Conservation (phyloP, 2,113 vertebrate species). For the Clarias batrachus region DNA sequence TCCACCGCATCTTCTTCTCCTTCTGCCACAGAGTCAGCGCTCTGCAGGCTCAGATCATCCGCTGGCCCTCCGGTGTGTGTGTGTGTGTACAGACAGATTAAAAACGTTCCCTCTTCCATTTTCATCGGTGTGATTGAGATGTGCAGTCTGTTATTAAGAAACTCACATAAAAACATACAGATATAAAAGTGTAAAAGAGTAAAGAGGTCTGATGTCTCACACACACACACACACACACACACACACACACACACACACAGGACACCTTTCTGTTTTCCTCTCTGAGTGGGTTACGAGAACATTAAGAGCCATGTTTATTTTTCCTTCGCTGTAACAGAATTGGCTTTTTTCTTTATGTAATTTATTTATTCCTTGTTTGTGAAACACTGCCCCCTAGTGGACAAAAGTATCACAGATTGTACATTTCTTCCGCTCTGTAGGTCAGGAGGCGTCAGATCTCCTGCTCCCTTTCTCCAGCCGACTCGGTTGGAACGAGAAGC, state of each 20-base stretch:
- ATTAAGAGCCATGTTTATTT: neutral
- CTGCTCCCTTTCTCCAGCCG: constrained; percentile 60
- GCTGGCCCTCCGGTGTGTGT: constrained; percentile 63
- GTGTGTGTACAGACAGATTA: neutral
- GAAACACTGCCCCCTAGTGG: neutral
- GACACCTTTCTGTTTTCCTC: neutral
- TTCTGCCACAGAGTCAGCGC: constrained; percentile 69
- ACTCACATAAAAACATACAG: no score
- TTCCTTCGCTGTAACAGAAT: neutral
- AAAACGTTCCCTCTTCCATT: no score
- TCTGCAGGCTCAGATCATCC: constrained; percentile 59
- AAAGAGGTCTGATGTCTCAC: no score
- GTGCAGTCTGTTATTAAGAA: no score
- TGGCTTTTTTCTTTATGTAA: neutral
- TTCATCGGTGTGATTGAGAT: no score
- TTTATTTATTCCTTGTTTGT: neutral
- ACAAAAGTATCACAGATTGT: neutral
- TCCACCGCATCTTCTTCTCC: constrained; percentile 73
- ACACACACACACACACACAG: no score
- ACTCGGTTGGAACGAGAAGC: constrained; percentile 34
- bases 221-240: no score
- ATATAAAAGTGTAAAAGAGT: no score
- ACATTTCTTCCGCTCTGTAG: constrained; percentile 38
- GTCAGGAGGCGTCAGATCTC: constrained; percentile 45
- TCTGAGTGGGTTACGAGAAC: neutral